Evolutionary conservation across 2,888 invertebrate species (phyloP), one percentile per base, ranked within the genome.

Genomic region (Choreutis nemorana): DNA sequence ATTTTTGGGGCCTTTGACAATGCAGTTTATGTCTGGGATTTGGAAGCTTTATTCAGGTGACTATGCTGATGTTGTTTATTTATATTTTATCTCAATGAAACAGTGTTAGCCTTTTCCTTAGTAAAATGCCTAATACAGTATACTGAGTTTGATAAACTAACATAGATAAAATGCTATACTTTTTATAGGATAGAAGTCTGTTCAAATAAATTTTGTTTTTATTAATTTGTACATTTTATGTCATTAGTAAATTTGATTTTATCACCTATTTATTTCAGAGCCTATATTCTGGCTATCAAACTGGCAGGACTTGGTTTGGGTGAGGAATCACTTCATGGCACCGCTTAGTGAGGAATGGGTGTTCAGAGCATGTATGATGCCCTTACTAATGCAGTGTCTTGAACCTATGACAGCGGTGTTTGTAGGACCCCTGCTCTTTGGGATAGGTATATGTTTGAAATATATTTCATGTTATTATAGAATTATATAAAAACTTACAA

Each of bases 301-400:
- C 44, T 71, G 87, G 35, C 83, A 81, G 44, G 90, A 91, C 46
- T 71, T 91, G 30, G 84, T 90, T 15, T 95, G 94, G 94, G 81
- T 94, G 45, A 81, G 97, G 35, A 94, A 94, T 60, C 90, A 92
- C 54, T 66, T 96, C 14, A 90, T 96, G 46, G 96, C 96, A 1
- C 97, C 97, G 0, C 61, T 97, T 28, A 92, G 95, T 32, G 97
- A 97, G 67, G 97, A 97, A 64, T 94, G 96, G 80, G 94, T 94
- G 4, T 97, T 94, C 68, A 82, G 97, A 41, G 93, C 95, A 1
- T 97, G 96, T 55, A 96, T 97, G 94, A 80, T 97, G 68, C 95
- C 97, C 3, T 62, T 97, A 22, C 77, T 97, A 23, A 67, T 94
- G 41, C 92, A 94, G 53, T 90, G 91, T 53, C 87, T 94, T 45